These are phyloP conservation scores for Chamaea fasciata DNA, from an alignment of 2,113 vertebrate species.

Conservation along the genomic window DNA sequence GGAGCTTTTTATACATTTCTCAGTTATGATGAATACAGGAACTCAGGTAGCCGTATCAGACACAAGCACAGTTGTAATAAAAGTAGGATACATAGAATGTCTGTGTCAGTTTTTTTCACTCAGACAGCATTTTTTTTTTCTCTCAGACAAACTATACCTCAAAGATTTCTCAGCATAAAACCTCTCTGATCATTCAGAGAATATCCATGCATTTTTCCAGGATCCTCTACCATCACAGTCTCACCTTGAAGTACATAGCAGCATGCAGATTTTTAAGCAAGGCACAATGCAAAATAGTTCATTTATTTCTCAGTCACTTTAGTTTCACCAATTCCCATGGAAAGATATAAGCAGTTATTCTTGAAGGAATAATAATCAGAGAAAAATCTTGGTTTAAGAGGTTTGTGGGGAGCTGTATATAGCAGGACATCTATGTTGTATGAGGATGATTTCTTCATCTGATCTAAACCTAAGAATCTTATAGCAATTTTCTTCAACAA, in stretches of 20 bases:
- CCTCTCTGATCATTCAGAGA: not conserved
- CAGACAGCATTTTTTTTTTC: not conserved
- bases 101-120: not conserved
- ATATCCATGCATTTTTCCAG: not conserved
- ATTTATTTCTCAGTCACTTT: not conserved
- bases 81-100: not conserved
- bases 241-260: not conserved
- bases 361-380: not conserved
- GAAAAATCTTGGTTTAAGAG: not conserved
- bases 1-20: not conserved
- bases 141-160: not conserved
- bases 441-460: not conserved
- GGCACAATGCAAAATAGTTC: not conserved
- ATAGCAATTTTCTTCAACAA: not conserved
- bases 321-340: not conserved
- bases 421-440: not conserved
- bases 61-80: not conserved
- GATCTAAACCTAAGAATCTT: not conserved
- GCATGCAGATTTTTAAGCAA: not conserved
- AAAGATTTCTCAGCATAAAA: not conserved
- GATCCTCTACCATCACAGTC: not conserved
- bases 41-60: not conserved
- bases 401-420: not conserved
- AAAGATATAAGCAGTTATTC: not conserved
- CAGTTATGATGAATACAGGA: not conserved